A percentile compares a stretch with the other conserved stretches of the same genome.
Conservation (phyloP, 2,888 invertebrate genomes). For the Xanthia togata region DNA sequence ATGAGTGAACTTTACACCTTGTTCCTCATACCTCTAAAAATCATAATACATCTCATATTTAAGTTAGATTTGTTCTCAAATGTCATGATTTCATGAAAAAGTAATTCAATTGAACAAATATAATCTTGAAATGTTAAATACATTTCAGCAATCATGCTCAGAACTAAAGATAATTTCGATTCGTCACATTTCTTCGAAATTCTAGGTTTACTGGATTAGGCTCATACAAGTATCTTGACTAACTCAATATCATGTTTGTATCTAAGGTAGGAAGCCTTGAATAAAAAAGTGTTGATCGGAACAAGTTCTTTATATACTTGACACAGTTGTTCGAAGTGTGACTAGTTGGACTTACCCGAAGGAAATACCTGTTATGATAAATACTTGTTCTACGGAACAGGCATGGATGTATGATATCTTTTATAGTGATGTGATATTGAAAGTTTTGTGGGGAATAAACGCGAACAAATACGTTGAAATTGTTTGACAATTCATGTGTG, state of each 20-base stretch:
- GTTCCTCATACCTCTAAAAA: no score
- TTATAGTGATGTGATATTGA: conserved; percentile 12
- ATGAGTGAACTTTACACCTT: no score
- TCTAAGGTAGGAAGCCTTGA: conserved; percentile 33
- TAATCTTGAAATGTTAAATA: neutral
- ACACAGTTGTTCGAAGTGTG: conserved; percentile 23
- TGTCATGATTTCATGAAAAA: no score
- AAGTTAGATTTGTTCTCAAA: no score
- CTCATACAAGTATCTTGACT: neutral
- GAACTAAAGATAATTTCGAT: neutral
- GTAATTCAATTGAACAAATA: no score
- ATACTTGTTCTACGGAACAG: conserved; percentile 27
- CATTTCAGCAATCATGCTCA: neutral
- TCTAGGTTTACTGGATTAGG: neutral
- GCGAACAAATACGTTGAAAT: neutral
- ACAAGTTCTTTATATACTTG: conserved; percentile 43
- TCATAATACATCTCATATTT: no score
- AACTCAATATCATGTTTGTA: neutral
- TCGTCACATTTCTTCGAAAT: neutral
- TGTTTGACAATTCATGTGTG: neutral
- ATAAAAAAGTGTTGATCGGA: conserved; percentile 22
- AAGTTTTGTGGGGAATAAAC: neutral
- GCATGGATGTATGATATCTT: conserved; percentile 6
- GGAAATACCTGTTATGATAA: conserved; percentile 50
- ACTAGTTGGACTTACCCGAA: conserved; percentile 19